Evolutionary conservation across 1,140 invertebrate species (phyloP).

Genomic region (Drosophila mayri): DNA sequence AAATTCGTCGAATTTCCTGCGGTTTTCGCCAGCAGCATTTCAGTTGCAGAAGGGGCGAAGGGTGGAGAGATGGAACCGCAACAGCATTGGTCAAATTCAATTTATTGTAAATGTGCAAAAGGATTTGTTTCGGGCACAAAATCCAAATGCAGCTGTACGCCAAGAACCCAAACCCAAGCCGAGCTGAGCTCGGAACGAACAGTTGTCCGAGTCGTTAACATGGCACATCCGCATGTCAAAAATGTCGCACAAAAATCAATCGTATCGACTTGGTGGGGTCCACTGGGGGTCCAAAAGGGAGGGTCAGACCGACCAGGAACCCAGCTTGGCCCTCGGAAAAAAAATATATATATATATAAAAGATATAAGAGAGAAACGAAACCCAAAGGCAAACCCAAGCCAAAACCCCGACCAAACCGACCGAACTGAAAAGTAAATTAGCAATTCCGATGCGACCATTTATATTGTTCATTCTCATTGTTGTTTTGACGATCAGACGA

Average conservation of each 20-base stretch:
- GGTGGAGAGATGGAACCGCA: conserved; percentile 43
- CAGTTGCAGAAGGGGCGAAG: conserved; percentile 35
- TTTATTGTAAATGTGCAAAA: conserved; percentile 79
- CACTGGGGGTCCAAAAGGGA: conserved; percentile 21
- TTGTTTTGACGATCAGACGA: conserved; percentile 72
- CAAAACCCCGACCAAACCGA: conserved; percentile 33
- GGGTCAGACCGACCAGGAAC: conserved; percentile 67
- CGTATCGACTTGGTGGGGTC: conserved; percentile 31
- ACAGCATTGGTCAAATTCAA: conserved; percentile 82
- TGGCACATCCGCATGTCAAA: conserved; percentile 83
- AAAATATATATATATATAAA: neutral
- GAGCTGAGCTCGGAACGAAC: conserved; percentile 51
- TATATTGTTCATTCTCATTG: conserved; percentile 80
- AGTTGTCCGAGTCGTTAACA: conserved; percentile 73
- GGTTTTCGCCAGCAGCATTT: conserved; percentile 73
- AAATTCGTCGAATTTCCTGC: conserved; percentile 83
- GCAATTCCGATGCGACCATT: conserved; percentile 82
- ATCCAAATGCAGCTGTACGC: conserved; percentile 18
- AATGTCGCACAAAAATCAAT: conserved; percentile 83
- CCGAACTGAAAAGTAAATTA: conserved; percentile 79
- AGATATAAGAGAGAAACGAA: conserved; percentile 29
- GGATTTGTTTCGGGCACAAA: conserved; percentile 59
- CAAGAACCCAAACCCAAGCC: conserved; percentile 9
- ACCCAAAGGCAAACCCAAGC: conserved; percentile 34
- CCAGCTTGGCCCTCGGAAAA: conserved; percentile 26